A percentile compares a stretch with the other conserved stretches of the same genome.
phyloP scores from a whole-genome alignment of 2,797 vertebrate genomes.

The Crenichthys baileyi region DNA sequence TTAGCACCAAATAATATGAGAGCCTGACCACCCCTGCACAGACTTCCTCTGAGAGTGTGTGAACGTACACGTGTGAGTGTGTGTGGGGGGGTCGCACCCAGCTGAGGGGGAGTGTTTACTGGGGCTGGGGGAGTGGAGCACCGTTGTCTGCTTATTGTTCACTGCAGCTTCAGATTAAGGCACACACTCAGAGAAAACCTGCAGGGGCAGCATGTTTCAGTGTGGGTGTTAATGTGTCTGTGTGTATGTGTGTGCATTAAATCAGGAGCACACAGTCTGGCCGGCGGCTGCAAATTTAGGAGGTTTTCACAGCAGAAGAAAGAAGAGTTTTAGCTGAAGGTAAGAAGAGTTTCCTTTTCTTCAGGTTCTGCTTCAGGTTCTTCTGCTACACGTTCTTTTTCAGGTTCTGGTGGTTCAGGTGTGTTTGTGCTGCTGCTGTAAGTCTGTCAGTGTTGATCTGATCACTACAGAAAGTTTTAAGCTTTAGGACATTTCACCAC shows the following conservation, averaged over 20 bases:
- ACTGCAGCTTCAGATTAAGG: slow-evolving; percentile 22
- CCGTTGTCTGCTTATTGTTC: slow-evolving; percentile 20
- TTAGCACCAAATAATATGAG: slow-evolving; percentile 13
- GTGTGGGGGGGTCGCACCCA: slow-evolving; percentile 14
- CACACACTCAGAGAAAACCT: not conserved
- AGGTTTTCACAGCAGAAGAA: slow-evolving; percentile 1
- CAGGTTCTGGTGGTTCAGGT: not conserved
- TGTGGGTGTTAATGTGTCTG: not conserved
- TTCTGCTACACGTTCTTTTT: too few species aligned
- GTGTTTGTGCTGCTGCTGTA: not conserved
- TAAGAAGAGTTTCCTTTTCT: not conserved
- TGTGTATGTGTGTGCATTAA: not conserved
- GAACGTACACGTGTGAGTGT: not conserved
- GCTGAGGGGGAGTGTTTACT: slow-evolving; percentile 29
- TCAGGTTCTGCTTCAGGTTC: not conserved
- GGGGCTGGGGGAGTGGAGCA: slow-evolving; percentile 16
- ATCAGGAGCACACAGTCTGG: not conserved
- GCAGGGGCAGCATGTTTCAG: not conserved
- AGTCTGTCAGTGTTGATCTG: not conserved
- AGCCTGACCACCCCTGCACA: slow-evolving; percentile 5
- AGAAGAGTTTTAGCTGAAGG: not conserved
- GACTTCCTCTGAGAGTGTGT: not conserved
- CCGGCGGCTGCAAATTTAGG: not conserved
- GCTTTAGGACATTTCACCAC: too few species aligned
- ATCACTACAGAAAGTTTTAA: too few species aligned